Percentiles rank a stretch among this genome's conserved stretches.
Evolutionary conservation across 2,113 vertebrate species (phyloP).

Genomic region (Anser brachyrhynchus): DNA sequence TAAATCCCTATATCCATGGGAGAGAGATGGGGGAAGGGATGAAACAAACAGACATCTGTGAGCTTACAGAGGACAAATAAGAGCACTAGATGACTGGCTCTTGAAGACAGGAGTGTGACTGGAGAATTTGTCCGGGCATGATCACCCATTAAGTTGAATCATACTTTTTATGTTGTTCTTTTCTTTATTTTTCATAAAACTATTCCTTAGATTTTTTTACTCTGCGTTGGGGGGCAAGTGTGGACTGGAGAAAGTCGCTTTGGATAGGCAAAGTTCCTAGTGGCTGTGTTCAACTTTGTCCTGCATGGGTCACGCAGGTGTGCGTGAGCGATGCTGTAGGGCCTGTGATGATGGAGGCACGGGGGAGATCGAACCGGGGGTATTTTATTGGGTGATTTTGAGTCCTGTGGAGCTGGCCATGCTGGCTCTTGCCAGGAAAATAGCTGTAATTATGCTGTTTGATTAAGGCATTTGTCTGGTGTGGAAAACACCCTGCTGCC

Average conservation of each 20-base stretch:
- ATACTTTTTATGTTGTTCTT: background rate
- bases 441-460: background rate
- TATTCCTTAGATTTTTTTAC: background rate
- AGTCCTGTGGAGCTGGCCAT: background rate
- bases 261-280: background rate
- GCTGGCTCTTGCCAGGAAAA: background rate
- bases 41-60: background rate
- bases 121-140: conserved; percentile 16
- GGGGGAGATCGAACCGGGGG: background rate
- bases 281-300: background rate
- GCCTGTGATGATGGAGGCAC: background rate
- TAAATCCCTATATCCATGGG: background rate
- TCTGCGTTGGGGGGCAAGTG: background rate
- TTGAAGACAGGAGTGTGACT: conserved; percentile 29
- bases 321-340: background rate
- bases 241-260: background rate
- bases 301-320: background rate
- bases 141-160: conserved; percentile 3
- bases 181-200: background rate
- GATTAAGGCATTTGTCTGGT: background rate
- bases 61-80: background rate
- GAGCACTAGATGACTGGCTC: background rate
- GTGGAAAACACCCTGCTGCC: background rate
- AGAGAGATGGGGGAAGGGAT: background rate
- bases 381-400: background rate